Percentiles rank a stretch among this genome's conserved stretches.
Conservation (phyloP, 2,797 vertebrate genomes). For the Cossypha caffra region DNA sequence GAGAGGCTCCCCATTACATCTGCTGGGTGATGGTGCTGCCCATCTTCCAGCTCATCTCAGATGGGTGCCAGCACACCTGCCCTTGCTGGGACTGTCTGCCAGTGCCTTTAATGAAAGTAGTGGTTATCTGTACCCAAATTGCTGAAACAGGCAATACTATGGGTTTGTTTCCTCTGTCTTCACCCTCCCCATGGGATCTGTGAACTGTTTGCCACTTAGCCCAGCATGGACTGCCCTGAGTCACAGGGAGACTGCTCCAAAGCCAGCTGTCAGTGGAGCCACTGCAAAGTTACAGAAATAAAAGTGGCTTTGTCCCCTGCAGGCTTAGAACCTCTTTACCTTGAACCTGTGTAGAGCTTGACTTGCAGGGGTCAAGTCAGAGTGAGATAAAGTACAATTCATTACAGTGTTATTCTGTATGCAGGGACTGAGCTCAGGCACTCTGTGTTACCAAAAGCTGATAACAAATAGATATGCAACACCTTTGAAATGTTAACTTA, state of each 20-base stretch:
- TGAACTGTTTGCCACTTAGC: background rate
- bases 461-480: constrained; percentile 21
- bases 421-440: background rate
- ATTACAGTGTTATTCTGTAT: background rate
- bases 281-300: background rate
- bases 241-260: background rate
- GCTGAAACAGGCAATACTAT: rapidly evolving
- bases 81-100: background rate
- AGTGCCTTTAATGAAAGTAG: background rate
- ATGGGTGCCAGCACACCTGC: rapidly evolving
- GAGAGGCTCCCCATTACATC: background rate
- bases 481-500: constrained; percentile 51
- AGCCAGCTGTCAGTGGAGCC: background rate
- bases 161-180: background rate
- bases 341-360: background rate
- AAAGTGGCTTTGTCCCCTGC: background rate
- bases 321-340: background rate
- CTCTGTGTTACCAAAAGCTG: background rate
- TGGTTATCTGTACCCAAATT: background rate
- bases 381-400: background rate
- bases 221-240: background rate
- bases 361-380: background rate
- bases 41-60: background rate
- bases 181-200: background rate
- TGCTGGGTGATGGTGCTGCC: background rate